Base-by-base conservation (phyloP, 1,140 invertebrate species). In the Drosophila burlai region DNA sequence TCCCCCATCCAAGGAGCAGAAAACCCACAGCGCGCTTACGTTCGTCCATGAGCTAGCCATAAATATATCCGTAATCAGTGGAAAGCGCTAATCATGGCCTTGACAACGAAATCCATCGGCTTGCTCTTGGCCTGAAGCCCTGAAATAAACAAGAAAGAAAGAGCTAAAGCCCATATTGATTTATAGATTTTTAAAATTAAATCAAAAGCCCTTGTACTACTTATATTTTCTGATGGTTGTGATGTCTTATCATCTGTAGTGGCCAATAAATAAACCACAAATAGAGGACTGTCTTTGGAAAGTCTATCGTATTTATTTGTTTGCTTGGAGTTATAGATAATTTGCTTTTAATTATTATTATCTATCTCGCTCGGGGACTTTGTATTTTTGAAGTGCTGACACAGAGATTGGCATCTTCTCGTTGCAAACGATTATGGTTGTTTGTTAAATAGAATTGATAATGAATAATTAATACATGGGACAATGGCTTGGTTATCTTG, bases 51-150 rank as follows among this genome's bases (percentile, higher is more conserved):
- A 40, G 13, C 10, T 13, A 24, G 43, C 34, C 62, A 67, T 67
- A 67, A 64, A 67, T 38, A 47, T 11, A 31, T 47, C n/a, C 59
- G 16, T 69, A 43, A 66, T 66, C 58, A 21, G 58, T 42, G 21
- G 9, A 40, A 57, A 26, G 21, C 3, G 5, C 36, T 57, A 57
- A 57, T 57, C 54, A 40, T 40, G 54, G 54, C 54, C 63, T 11
- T 71, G 67, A 47, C 63, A 71, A 52, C 66, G 42, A 66, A 66
- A 29, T 18, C 21, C 29, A 63, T 26, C 4, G 38, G 18, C 3
- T 16, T 31, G 21, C 15, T 64, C 38, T 38, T 21, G 40, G 15
- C 9, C 36, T 5, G 10, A 42, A n/a, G 4, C 21, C 57, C 5
- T 21, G 0, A 21, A 34, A 45, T 9, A 18, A 21, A 21, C 3